A percentile compares a stretch with the other conserved stretches of the same genome.
Conservation (phyloP, 2,113 vertebrate species). For the Craseonycteris thonglongyai region DNA sequence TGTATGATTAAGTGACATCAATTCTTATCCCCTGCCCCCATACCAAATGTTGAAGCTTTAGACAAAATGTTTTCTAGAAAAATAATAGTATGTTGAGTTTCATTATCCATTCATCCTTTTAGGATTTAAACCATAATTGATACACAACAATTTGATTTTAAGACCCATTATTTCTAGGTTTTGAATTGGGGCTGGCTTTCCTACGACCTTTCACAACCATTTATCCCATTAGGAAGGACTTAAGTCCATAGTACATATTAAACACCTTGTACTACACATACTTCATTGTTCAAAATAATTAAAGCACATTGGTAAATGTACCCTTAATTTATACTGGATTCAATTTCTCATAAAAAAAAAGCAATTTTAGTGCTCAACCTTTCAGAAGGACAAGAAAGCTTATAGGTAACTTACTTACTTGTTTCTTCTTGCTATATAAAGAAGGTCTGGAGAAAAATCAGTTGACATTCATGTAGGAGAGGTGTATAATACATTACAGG, state of each 20-base stretch:
- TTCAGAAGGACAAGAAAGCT: background rate
- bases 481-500: background rate
- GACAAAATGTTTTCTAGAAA: background rate
- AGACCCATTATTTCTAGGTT: background rate
- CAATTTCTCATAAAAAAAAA: background rate
- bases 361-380: background rate
- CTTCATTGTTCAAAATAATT: background rate
- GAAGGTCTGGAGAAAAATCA: background rate
- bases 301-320: background rate
- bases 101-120: background rate
- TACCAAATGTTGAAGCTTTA: background rate
- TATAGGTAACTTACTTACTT: slow-evolving; percentile 29
- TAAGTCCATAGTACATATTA: background rate
- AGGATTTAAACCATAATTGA: background rate
- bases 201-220: background rate
- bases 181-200: background rate
- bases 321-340: background rate
- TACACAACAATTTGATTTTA: background rate
- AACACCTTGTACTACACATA: background rate
- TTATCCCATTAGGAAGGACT: background rate
- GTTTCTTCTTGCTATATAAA: background rate
- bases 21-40: background rate
- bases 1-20: background rate
- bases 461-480: background rate
- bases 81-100: background rate